A percentile compares a stretch with the other conserved stretches of the same genome.
phyloP scores from a whole-genome alignment of 2,113 vertebrate species.

The Burhinus oedicnemus region DNA sequence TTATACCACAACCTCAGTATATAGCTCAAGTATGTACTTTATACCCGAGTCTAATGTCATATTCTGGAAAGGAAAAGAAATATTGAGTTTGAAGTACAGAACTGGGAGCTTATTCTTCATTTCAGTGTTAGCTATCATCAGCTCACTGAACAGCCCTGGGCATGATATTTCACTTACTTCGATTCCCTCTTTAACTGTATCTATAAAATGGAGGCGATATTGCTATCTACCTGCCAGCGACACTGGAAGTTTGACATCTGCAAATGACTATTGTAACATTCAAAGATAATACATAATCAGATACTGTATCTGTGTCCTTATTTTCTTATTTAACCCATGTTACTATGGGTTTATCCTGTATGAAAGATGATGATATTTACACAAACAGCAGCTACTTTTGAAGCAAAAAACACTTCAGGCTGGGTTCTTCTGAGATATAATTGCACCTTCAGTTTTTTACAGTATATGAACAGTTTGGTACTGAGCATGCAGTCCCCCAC shows the following conservation, averaged over 20 bases:
- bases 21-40: neutral
- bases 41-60: neutral
- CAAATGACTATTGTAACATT: neutral
- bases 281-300: neutral
- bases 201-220: neutral
- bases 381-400: neutral
- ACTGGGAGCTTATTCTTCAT: neutral
- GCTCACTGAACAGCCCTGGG: neutral
- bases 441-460: neutral
- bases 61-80: neutral
- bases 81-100: neutral
- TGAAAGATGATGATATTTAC: neutral
- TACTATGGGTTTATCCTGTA: neutral
- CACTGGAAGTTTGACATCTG: neutral
- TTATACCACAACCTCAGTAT: neutral
- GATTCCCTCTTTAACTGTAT: neutral
- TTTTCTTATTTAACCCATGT: neutral
- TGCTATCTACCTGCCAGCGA: neutral
- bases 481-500: neutral
- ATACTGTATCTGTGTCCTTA: neutral
- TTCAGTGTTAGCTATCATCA: neutral
- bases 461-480: neutral
- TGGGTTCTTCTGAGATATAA: neutral
- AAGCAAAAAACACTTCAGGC: neutral
- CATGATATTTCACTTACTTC: neutral